Base-by-base conservation (phyloP, 2,113 vertebrate species). In the Sander lucioperca region DNA sequence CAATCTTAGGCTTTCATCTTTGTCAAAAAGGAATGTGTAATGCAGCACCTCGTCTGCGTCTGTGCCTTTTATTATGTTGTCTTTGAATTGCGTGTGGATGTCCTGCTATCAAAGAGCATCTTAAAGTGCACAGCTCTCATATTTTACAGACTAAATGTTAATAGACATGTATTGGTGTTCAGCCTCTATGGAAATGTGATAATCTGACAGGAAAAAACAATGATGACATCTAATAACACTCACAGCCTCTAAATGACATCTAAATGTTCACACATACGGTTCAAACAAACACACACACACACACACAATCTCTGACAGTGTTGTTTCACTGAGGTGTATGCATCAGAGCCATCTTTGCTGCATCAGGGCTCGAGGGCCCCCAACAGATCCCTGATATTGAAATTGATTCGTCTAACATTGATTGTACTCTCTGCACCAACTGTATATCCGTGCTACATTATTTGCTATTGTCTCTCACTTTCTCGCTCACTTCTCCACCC, bases 401-500 rank as follows among this genome's bases (percentile, higher is more conserved):
- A 92, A 94, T 91, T 84, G 92, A 93, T 93, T 91, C 25, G 65
- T 90, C 83, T 79, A 66, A 77, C 89, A 90, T 77, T 88, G 88
- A 93, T 88, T 89, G 82, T 71, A 59, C 78, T 75, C 63, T 56
- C 57, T 63, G 47, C 74, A 88, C 65, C 47, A 64, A 82, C 83
- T 81, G 51, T 84, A 87, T 54, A 68, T 74, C 74, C 50, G 10
- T 14, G 57, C 25, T 74, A 67, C 63, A 66, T 83, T 86, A 70
- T 85, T 89, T 83, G 70, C 78, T 56, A 63, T 84, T 83, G 73
- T 73, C 53, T 84, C 47, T 45, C 39, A 48, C 25, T 54, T 71
- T 56, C 70, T 84, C 6, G 3, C 65, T 79, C 27, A 12, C 39
- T 80, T 45, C 33, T 70, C 43, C 57, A 15, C 45, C 10, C 3